Evolutionary conservation across 2,888 invertebrate species (phyloP).

Genomic region (Rotaria magnacalcarata): DNA sequence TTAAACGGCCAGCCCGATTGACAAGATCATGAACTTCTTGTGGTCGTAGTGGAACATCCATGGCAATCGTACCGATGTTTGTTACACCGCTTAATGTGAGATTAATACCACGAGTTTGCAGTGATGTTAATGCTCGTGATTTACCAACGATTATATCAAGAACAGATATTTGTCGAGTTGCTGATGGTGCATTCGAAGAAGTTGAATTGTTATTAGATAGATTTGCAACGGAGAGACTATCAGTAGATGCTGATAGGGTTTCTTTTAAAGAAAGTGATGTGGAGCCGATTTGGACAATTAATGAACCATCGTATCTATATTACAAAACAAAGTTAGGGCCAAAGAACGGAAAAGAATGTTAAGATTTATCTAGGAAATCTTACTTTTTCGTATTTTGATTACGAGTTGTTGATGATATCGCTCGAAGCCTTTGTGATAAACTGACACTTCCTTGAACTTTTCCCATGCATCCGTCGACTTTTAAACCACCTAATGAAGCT

Average conservation of each 20-base stretch:
- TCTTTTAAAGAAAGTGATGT: background rate
- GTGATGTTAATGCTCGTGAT: conserved; percentile 5
- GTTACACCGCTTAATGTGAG: conserved; percentile 73
- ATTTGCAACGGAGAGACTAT: background rate
- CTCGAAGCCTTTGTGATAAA: conserved; percentile 69
- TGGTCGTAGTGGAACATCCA: conserved; percentile 96
- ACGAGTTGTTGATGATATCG: background rate
- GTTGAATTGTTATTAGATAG: too few relatives aligned
- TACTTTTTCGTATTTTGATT: conserved; percentile 64
- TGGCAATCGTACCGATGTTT: conserved; percentile 80
- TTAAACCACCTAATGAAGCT: conserved; percentile 84
- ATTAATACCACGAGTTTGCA: conserved; percentile 21
- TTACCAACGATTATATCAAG: conserved; percentile 14
- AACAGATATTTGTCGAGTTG: conserved; percentile 37
- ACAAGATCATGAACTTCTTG: conserved; percentile 96
- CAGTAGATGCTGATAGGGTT: background rate
- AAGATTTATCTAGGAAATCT: too few relatives aligned
- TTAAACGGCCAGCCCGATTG: conserved; percentile 78
- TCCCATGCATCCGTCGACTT: conserved; percentile 86
- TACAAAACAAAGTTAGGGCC: too few relatives aligned
- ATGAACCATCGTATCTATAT: conserved; percentile 30
- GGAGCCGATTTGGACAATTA: background rate
- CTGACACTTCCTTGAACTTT: conserved; percentile 80
- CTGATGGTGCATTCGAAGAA: background rate
- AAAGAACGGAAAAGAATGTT: too few relatives aligned